A percentile compares a stretch with the other conserved stretches of the same genome.
phyloP scores from a whole-genome alignment of 2,113 vertebrate genomes.

The Xerus inauris region DNA sequence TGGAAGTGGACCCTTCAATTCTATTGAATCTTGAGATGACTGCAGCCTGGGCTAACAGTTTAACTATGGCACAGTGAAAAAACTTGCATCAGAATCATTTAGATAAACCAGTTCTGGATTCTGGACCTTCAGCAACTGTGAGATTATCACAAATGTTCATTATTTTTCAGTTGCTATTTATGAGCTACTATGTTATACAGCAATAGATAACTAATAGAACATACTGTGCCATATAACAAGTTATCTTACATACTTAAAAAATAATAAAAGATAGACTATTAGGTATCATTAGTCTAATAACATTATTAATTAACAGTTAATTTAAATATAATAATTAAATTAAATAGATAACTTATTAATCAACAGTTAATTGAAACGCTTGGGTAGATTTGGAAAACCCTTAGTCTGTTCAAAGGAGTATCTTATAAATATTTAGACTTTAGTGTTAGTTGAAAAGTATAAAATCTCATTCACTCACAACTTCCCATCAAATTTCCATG shows the following conservation, averaged over 20 bases:
- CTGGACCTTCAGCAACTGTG: not conserved
- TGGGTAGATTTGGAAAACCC: not conserved
- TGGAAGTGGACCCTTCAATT: not conserved
- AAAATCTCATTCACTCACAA: not conserved
- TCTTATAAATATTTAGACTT: not conserved
- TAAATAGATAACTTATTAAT: not conserved
- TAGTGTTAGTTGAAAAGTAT: slow-evolving; percentile 31
- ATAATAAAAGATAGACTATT: not conserved
- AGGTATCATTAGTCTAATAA: not conserved
- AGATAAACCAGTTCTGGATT: not conserved
- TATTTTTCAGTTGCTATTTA: not conserved
- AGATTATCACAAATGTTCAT: not conserved
- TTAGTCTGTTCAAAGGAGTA: slow-evolving; percentile 1
- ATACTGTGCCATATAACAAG: not conserved
- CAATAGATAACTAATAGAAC: not conserved
- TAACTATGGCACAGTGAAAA: not conserved
- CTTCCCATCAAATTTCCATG: not conserved
- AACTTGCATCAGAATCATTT: not conserved
- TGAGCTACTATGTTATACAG: not conserved
- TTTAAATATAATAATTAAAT: too few species aligned
- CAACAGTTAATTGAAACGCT: not conserved
- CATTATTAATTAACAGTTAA: not conserved
- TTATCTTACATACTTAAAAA: not conserved
- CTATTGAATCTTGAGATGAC: not conserved
- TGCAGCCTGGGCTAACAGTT: not conserved